Evolutionary conservation across 2,888 invertebrate species (phyloP).

Genomic region (Dryadula phaetusa): DNA sequence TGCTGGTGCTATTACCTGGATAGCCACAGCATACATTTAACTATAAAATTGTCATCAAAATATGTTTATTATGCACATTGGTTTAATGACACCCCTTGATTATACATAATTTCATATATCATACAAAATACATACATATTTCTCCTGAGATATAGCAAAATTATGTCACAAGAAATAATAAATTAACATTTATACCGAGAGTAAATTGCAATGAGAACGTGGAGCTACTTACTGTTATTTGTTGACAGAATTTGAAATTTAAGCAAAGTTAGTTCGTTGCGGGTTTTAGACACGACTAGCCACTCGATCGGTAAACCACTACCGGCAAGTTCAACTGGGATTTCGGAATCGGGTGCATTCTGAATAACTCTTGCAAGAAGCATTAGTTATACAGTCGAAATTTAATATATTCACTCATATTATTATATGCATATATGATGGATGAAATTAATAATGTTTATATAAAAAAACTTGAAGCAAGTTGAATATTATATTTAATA

Average conservation of each 20-base stretch:
- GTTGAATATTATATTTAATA: too few species aligned
- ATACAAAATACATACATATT: background rate
- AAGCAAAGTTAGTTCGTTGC: slow-evolving; percentile 31
- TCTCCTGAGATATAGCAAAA: background rate
- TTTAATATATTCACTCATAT: background rate
- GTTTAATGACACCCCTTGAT: background rate
- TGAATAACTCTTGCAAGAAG: slow-evolving; percentile 30
- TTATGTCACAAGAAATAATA: background rate
- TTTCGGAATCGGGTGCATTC: slow-evolving; percentile 42
- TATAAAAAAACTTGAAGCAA: background rate
- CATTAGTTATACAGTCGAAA: slow-evolving; percentile 19
- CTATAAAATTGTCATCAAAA: slow-evolving; percentile 25
- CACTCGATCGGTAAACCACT: slow-evolving; percentile 57
- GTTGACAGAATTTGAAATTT: slow-evolving; percentile 27
- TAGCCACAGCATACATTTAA: slow-evolving; percentile 27
- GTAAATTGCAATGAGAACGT: slow-evolving; percentile 2
- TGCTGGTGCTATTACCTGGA: slow-evolving; percentile 32
- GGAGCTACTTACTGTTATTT: slow-evolving; percentile 24
- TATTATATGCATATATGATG: background rate
- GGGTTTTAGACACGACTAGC: slow-evolving; percentile 57
- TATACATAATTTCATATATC: background rate
- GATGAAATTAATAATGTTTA: background rate
- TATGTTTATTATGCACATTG: slow-evolving; percentile 9
- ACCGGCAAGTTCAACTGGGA: slow-evolving; percentile 49
- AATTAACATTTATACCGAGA: background rate